Percentiles rank a stretch among this genome's conserved stretches.
Evolutionary conservation across 1,140 invertebrate genomes (phyloP).

Genomic region (Nephila pilipes): DNA sequence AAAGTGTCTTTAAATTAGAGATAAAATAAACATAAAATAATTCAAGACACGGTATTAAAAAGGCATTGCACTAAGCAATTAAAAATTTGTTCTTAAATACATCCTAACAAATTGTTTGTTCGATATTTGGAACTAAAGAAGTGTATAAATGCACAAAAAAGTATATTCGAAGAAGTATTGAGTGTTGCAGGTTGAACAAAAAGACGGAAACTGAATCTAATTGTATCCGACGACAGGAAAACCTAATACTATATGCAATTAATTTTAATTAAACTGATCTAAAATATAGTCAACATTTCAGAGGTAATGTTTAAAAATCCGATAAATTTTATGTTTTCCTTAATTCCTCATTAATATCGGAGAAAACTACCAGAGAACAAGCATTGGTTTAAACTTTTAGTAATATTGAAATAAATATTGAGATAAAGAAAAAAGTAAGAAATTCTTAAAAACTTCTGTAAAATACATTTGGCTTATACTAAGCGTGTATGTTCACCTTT

Average conservation of each 20-base stretch:
- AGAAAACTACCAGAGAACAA: not conserved
- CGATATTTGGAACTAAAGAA: not conserved
- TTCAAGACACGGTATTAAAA: not conserved
- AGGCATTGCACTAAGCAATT: not conserved
- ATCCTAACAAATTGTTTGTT: not conserved
- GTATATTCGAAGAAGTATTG: not conserved
- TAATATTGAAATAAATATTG: not conserved
- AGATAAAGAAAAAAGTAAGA: no score
- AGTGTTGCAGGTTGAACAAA: not conserved
- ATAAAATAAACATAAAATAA: conserved; percentile 23
- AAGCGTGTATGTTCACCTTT: not conserved
- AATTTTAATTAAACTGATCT: not conserved
- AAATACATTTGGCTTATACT: not conserved
- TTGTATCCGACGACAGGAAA: not conserved
- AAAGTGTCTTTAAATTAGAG: not conserved
- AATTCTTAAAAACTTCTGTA: no score
- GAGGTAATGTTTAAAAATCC: not conserved
- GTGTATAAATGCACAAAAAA: not conserved
- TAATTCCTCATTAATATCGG: not conserved
- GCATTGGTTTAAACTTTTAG: not conserved
- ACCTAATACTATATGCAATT: not conserved
- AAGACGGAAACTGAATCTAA: not conserved
- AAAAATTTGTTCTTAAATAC: not conserved
- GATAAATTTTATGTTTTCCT: not conserved
- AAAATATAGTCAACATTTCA: not conserved